Percentiles rank a stretch among this genome's conserved stretches.
phyloP scores from a whole-genome alignment of 2,113 vertebrate genomes.

The Coryphaenoides rupestris region DNA sequence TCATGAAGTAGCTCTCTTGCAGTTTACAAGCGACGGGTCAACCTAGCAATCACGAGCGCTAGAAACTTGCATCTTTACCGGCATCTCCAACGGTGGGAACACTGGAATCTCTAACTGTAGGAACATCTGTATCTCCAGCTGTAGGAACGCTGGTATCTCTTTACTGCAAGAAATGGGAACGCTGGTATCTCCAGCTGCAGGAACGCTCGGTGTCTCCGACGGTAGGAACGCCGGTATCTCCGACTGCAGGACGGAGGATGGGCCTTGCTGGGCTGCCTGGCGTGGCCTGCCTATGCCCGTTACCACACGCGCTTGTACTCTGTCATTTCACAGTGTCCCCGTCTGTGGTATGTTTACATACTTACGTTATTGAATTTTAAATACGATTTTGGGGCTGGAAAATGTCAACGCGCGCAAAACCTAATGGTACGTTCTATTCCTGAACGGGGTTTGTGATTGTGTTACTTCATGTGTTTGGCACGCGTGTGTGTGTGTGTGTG shows the following conservation, averaged over 20 bases:
- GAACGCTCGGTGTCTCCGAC: too few relatives aligned
- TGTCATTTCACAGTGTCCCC: background rate
- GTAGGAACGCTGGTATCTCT: too few relatives aligned
- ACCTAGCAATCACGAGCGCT: too few relatives aligned
- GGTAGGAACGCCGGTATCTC: too few relatives aligned
- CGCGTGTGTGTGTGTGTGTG: background rate
- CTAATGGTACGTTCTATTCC: background rate
- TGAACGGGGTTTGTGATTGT: background rate
- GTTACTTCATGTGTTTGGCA: background rate
- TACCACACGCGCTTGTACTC: background rate
- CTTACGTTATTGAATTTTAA: background rate
- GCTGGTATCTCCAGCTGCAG: too few relatives aligned
- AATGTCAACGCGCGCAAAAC: background rate
- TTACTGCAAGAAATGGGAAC: too few relatives aligned
- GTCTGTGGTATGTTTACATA: background rate
- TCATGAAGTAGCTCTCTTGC: background rate
- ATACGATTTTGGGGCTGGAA: background rate
- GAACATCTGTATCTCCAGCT: too few relatives aligned
- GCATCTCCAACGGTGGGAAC: too few relatives aligned
- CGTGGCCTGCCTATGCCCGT: background rate
- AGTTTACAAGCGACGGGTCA: too few relatives aligned
- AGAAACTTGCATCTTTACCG: too few relatives aligned
- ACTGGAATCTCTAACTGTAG: too few relatives aligned
- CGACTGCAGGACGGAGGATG: too few relatives aligned
- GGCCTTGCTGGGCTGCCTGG: background rate